A percentile compares a stretch with the other conserved stretches of the same genome.
Conservation (phyloP, 2,888 invertebrate species). For the Caenorhabditis sp. region DNA sequence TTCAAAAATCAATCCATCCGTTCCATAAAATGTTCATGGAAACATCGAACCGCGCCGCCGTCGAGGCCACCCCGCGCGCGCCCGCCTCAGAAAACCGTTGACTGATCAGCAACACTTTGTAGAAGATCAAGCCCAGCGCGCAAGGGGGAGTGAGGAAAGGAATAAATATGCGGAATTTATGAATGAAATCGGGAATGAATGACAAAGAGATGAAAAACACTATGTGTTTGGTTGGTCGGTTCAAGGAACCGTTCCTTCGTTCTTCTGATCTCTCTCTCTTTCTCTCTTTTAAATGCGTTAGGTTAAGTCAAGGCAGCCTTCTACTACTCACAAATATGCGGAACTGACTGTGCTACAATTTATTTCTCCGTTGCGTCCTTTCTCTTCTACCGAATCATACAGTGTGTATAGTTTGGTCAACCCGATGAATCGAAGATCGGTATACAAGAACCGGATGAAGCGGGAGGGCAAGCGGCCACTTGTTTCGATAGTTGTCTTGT, state of each 20-base stretch:
- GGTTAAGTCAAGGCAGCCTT: too few relatives aligned
- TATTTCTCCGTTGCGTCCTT: background rate
- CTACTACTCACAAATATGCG: too few relatives aligned
- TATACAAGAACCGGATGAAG: conserved; percentile 40
- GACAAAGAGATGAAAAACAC: background rate
- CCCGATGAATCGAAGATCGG: conserved; percentile 45
- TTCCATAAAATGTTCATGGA: conserved; percentile 16
- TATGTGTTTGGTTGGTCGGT: too few relatives aligned
- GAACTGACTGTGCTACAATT: too few relatives aligned
- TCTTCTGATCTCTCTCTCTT: background rate
- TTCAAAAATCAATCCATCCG: background rate
- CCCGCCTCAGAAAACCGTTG: conserved; percentile 29
- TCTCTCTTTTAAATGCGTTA: too few relatives aligned
- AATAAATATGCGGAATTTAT: background rate
- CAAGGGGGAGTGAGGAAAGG: background rate
- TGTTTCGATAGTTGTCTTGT: conserved; percentile 57
- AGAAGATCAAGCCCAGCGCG: conserved; percentile 42
- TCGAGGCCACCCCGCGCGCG: background rate
- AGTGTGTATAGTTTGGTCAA: conserved; percentile 2
- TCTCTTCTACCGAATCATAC: background rate
- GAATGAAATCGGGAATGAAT: background rate
- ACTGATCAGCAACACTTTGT: conserved; percentile 57
- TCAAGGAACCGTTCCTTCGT: background rate
- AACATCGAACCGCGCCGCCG: conserved; percentile 8
- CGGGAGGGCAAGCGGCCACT: conserved; percentile 19